Conservation (phyloP, 1,140 invertebrate genomes). For the Camponotus vicinus region DNA sequence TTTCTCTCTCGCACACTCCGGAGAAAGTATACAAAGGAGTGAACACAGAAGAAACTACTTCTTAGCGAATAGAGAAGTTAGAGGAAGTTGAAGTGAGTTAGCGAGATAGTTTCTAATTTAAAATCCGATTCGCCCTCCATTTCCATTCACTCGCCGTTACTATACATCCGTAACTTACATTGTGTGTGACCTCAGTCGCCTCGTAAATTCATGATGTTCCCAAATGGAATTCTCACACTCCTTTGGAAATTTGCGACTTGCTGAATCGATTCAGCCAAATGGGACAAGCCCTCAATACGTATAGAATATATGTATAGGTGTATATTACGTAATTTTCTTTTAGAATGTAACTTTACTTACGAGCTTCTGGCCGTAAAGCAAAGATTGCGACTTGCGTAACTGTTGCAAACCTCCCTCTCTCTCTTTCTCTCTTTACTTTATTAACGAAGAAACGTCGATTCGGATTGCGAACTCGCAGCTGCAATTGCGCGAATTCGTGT, state of each 20-base stretch:
- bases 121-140: slow-evolving; percentile 58
- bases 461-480: neutral
- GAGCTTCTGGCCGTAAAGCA: neutral
- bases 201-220: slow-evolving; percentile 50
- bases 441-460: neutral
- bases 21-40: slow-evolving; percentile 20
- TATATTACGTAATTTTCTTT: slow-evolving; percentile 3
- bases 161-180: slow-evolving; percentile 36
- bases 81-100: slow-evolving; percentile 60
- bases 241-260: slow-evolving; percentile 10
- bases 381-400: slow-evolving; percentile 16
- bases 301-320: neutral
- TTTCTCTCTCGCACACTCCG: slow-evolving; percentile 5
- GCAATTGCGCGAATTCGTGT: neutral
- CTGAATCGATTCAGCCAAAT: slow-evolving; percentile 31
- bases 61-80: slow-evolving; percentile 43
- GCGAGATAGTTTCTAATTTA: slow-evolving; percentile 59
- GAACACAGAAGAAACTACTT: slow-evolving; percentile 49
- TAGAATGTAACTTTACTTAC: neutral
- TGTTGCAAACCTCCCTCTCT: neutral
- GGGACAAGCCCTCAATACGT: neutral
- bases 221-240: slow-evolving; percentile 42
- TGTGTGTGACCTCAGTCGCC: slow-evolving; percentile 16
- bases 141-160: slow-evolving; percentile 47
- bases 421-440: neutral